These are phyloP conservation scores for Drosophila meridiana DNA, from an alignment of 2,888 invertebrate species.

Conservation along the genomic window DNA sequence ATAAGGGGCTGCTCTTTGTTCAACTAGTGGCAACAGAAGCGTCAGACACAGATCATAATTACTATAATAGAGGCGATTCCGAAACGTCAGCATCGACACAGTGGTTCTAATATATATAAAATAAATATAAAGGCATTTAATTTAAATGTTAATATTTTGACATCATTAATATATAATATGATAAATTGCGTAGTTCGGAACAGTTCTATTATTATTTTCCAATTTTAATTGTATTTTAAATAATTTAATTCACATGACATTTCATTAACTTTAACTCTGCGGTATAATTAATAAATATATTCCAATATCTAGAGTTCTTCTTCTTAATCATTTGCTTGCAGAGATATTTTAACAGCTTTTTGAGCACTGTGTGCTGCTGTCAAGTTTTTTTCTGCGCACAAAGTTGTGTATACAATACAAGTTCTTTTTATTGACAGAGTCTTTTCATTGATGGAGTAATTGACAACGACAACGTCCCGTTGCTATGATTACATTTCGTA, in stretches of 20 bases:
- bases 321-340: neutral
- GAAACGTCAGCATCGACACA: slow-evolving; percentile 24
- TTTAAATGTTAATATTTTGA: no score
- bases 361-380: slow-evolving; percentile 23
- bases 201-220: no score
- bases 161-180: no score
- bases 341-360: neutral
- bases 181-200: no score
- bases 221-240: no score
- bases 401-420: slow-evolving; percentile 7
- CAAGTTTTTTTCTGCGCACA: slow-evolving; percentile 2
- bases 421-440: slow-evolving; percentile 24
- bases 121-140: neutral
- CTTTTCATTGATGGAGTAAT: slow-evolving; percentile 64
- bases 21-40: slow-evolving; percentile 29
- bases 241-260: no score
- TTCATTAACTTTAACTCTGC: no score
- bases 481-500: slow-evolving; percentile 56
- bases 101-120: slow-evolving; percentile 13
- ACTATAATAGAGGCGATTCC: slow-evolving; percentile 50
- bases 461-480: slow-evolving; percentile 51
- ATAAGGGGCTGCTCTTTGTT: slow-evolving; percentile 37
- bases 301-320: no score
- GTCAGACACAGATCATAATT: slow-evolving; percentile 60
- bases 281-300: no score